These are phyloP conservation scores for Onychostoma macrolepis DNA, from an alignment of 2,113 vertebrate species.

Conservation along the genomic window DNA sequence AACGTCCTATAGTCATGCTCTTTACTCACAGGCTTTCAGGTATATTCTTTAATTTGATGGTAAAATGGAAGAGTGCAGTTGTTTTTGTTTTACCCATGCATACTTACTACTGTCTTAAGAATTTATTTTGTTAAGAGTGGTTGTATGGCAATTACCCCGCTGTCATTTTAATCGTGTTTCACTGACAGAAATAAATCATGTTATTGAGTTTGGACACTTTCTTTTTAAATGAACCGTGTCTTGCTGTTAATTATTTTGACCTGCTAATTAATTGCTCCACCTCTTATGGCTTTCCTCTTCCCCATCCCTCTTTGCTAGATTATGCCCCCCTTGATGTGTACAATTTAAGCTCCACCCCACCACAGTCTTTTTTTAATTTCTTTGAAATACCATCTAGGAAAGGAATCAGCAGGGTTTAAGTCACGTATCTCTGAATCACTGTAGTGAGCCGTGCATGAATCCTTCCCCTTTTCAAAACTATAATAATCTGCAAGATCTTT, in stretches of 20 bases:
- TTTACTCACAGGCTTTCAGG: not conserved
- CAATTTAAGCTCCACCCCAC: not conserved
- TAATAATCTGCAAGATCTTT: not conserved
- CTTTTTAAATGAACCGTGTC: conserved; percentile 14
- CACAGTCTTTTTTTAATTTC: not conserved
- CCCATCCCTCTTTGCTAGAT: not conserved
- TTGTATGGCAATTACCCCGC: conserved; percentile 27
- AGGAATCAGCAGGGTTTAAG: conserved; percentile 13
- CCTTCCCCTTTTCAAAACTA: not conserved
- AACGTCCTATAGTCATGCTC: not conserved
- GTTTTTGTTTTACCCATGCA: conserved; percentile 3
- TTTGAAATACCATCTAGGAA: not conserved
- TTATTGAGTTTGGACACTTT: conserved; percentile 3
- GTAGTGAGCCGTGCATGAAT: not conserved
- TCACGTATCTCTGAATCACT: conserved; percentile 1
- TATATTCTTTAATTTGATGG: not conserved
- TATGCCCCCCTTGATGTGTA: not conserved
- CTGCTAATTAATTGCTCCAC: conserved; percentile 5
- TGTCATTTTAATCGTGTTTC: conserved; percentile 38
- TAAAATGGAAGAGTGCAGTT: not conserved
- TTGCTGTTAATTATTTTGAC: conserved; percentile 45
- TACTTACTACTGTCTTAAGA: conserved; percentile 14
- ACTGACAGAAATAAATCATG: conserved; percentile 48
- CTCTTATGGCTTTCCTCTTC: not conserved
- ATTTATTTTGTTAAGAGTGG: conserved; percentile 24